Evolutionary conservation across 35 echinoderm and acorn worm species (phyloP), one percentile per base, ranked within the genome.

Genomic region (Ptychodera flava): DNA sequence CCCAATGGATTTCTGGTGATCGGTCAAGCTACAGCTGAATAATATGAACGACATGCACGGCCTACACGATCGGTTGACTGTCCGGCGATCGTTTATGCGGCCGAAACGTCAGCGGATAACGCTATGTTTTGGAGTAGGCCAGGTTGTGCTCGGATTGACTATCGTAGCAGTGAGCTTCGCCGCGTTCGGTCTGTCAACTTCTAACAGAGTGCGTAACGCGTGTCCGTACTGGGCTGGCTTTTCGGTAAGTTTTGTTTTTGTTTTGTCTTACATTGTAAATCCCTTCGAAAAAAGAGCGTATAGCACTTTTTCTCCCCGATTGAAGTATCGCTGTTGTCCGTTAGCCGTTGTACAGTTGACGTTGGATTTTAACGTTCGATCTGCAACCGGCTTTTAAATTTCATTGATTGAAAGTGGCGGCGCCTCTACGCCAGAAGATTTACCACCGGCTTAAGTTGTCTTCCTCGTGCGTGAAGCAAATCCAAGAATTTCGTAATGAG

Each of bases 191-290:
- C 77, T 94, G 30, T 94, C 92, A 29, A 94, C 92, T 85, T 90
- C 88, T n/a, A 94, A 94, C 81, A 75, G 92, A 35, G 84, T 94
- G 6, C 86, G 92, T 77, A 94, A 94, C 77, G 92, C 92, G 1
- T 94, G 92, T 77, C 92, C 92, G 52, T 94, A 94, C 75, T 94
- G 92, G 92, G 92, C 92, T 64, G 92, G 92, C 86, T 94, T 94
- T 88, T 94, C 92, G 81, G 92, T 94, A 80, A 78, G 92, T 94
- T 36, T 89, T 31, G 22, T 89, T 81, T 31, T 76, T 30, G 30
- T 86, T n/a, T n/a, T n/a, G n/a, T n/a, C n/a, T n/a, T n/a, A n/a
- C n/a, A n/a, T n/a, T n/a, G n/a, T n/a, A n/a, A n/a, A n/a, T n/a
- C n/a, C n/a, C n/a, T n/a, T n/a, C n/a, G n/a, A n/a, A n/a, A n/a